Evolutionary conservation across 2,888 invertebrate genomes (phyloP).

Genomic region (Apotomis betuletana): DNA sequence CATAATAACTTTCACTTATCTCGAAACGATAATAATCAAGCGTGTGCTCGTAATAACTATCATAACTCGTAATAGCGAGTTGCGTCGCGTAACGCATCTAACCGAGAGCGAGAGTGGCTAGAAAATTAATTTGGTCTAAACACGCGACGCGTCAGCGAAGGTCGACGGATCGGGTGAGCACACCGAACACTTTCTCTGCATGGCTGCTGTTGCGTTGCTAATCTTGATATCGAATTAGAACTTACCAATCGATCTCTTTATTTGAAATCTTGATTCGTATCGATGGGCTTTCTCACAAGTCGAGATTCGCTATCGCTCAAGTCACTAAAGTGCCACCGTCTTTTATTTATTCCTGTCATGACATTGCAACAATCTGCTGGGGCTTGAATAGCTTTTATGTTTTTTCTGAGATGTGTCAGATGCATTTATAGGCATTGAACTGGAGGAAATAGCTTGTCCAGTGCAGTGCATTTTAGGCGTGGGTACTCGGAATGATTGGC

Average conservation of each 20-base stretch:
- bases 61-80: constrained; percentile 63
- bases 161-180: constrained; percentile 67
- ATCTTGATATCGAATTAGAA: constrained; percentile 30
- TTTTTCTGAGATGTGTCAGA: constrained; percentile 14
- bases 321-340: constrained; percentile 31
- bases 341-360: constrained; percentile 36
- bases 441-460: constrained; percentile 16
- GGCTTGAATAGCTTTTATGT: constrained; percentile 10
- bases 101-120: constrained; percentile 74
- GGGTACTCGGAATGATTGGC: constrained; percentile 16
- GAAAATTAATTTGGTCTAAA: constrained; percentile 73
- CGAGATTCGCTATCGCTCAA: constrained; percentile 31
- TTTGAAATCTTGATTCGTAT: constrained; percentile 34
- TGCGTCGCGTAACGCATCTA: constrained; percentile 55
- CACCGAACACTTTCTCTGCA: constrained; percentile 62
- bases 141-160: constrained; percentile 67
- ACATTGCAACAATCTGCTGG: constrained; percentile 23
- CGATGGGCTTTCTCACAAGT: constrained; percentile 27
- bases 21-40: constrained; percentile 68
- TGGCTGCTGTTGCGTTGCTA: constrained; percentile 35
- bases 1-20: constrained; percentile 72
- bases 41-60: constrained; percentile 65
- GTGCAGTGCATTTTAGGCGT: constrained; percentile 19
- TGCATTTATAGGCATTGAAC: constrained; percentile 19
- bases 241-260: constrained; percentile 27